phyloP scores from a whole-genome alignment of 1,140 invertebrate genomes.

The Drepana arcuata region DNA sequence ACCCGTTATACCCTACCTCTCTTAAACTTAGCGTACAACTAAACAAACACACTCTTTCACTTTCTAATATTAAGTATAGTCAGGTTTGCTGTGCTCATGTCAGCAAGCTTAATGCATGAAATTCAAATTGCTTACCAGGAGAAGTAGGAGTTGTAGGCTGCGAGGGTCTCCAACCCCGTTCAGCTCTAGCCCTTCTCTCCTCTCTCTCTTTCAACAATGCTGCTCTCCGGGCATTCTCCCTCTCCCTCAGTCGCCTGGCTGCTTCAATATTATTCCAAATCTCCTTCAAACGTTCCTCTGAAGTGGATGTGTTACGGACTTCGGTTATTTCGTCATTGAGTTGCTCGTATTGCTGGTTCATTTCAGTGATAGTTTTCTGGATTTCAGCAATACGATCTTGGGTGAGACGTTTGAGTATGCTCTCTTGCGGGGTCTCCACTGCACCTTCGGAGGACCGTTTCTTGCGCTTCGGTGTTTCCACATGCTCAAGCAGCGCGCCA shows the following conservation, averaged over 20 bases:
- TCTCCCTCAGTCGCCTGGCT: conserved; percentile 78
- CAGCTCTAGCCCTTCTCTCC: conserved; percentile 73
- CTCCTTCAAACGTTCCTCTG: conserved; percentile 80
- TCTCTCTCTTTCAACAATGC: conserved; percentile 82
- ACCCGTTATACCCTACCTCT: no score
- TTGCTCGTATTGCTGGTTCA: conserved; percentile 81
- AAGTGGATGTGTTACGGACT: conserved; percentile 63
- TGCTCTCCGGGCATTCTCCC: conserved; percentile 75
- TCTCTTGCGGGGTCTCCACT: conserved; percentile 84
- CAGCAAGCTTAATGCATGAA: no score
- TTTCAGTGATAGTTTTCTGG: conserved; percentile 77
- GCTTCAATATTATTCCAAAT: conserved; percentile 83
- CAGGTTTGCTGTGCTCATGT: no score
- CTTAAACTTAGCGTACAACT: no score
- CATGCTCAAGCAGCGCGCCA: conserved; percentile 84
- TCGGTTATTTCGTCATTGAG: conserved; percentile 74
- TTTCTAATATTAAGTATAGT: no score
- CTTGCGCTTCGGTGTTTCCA: conserved; percentile 91
- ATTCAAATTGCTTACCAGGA: no score
- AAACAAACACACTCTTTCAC: no score
- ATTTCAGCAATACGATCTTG: conserved; percentile 85
- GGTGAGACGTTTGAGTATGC: conserved; percentile 84
- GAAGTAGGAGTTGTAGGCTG: conserved; percentile 14
- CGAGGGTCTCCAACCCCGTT: conserved; percentile 71
- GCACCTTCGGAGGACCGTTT: conserved; percentile 78